phyloP scores from a whole-genome alignment of 2,888 invertebrate species.

The Diachrysia chrysitis region DNA sequence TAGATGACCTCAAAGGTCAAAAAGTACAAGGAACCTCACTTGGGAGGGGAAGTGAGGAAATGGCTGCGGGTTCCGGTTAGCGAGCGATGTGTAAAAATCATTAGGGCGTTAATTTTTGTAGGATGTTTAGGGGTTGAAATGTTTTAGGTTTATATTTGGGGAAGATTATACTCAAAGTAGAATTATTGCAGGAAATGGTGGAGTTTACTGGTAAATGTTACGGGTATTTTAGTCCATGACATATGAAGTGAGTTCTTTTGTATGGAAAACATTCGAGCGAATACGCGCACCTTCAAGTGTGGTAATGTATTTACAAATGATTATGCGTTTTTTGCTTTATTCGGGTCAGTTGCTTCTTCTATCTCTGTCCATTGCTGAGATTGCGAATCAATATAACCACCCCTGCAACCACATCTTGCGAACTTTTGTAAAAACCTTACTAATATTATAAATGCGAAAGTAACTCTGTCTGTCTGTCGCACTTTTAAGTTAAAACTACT shows the following conservation, averaged over 20 bases:
- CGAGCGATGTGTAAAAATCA: slow-evolving; percentile 60
- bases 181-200: background rate
- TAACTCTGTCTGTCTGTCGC: too few relatives aligned
- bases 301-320: too few relatives aligned
- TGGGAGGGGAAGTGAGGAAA: slow-evolving; percentile 72
- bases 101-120: slow-evolving; percentile 61
- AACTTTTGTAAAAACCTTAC: too few relatives aligned
- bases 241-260: background rate
- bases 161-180: background rate
- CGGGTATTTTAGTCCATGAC: background rate
- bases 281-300: background rate
- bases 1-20: slow-evolving; percentile 68
- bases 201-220: background rate
- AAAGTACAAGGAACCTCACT: slow-evolving; percentile 69
- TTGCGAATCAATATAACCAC: too few relatives aligned
- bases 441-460: too few relatives aligned
- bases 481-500: too few relatives aligned
- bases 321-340: too few relatives aligned
- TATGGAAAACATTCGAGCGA: background rate
- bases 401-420: too few relatives aligned
- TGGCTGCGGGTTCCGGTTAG: slow-evolving; percentile 70
- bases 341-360: too few relatives aligned
- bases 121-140: slow-evolving; percentile 25
- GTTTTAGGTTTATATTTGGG: too few relatives aligned
- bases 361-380: too few relatives aligned